Conservation (phyloP, 1,140 invertebrate genomes). For the Pogonomyrmex californicus region DNA sequence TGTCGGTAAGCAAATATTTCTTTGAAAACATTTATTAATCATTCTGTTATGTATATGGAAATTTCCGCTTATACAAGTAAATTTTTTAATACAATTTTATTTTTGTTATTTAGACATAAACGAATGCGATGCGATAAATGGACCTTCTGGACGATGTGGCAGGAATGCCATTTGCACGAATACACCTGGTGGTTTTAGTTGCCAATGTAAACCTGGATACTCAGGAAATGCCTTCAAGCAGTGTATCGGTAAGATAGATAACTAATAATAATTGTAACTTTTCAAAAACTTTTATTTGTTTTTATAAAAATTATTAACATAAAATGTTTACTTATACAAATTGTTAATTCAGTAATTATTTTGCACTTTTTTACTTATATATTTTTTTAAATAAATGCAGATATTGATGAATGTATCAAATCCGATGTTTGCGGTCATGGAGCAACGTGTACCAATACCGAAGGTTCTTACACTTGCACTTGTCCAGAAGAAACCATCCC, state of each 20-base stretch:
- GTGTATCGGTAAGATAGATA: constrained; percentile 88
- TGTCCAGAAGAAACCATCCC: constrained; percentile 94
- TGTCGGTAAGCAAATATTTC: constrained; percentile 88
- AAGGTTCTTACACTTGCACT: constrained; percentile 92
- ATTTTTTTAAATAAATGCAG: constrained; percentile 78
- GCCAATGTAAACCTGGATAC: constrained; percentile 93
- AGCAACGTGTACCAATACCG: constrained; percentile 93
- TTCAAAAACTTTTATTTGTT: neutral
- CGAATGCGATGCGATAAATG: constrained; percentile 94
- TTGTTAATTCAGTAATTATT: neutral
- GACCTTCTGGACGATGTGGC: constrained; percentile 94
- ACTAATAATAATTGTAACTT: constrained; percentile 5
- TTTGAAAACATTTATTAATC: constrained; percentile 7
- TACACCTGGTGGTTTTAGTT: constrained; percentile 92
- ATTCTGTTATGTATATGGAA: neutral
- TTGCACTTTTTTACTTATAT: neutral
- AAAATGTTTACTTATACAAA: neutral
- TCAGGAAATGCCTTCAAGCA: constrained; percentile 93
- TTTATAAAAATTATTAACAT: neutral
- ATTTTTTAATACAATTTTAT: constrained; percentile 46
- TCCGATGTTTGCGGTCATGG: constrained; percentile 91
- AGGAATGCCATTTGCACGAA: constrained; percentile 95
- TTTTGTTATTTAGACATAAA: constrained; percentile 91
- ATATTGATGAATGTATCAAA: constrained; percentile 94
- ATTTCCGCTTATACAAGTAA: neutral